Base-by-base conservation (phyloP, 2,797 vertebrate species). In the Thaleichthys pacificus region DNA sequence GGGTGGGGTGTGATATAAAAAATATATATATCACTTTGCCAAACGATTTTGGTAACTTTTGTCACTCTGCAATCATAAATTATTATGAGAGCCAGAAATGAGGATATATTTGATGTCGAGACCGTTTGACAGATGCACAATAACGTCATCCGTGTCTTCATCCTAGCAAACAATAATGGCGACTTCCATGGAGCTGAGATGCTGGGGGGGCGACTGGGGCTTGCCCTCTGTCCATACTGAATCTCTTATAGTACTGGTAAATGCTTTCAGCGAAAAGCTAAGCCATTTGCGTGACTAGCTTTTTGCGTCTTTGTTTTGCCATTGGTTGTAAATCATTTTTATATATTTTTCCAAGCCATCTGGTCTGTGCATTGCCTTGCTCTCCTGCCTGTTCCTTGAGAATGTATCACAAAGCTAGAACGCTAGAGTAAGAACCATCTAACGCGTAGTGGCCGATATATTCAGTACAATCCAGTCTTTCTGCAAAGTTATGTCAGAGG, bases 141-240 rank as follows among this genome's bases (percentile, higher is more conserved):
- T 91, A 86, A 90, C 90, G 89, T 89, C 87, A 83, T 7, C 32
- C 2, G 56, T 74, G 62, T 73, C 74, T 49, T 75, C 66, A 42
- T 38, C 75, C 71, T 58, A 61, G 64, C 68, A 71, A 69, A 78
- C 71, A 76, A 93, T 93, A 84, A 96, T 97, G 95, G 95, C 95
- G 89, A 91, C 94, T 79, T 89, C 95, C 92, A 95, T 98, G 93
- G 95, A 97, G 87, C 94, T 99, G 83, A 92, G 92, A 73, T 99
- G 96, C 87, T 99, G 96, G 97, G 96, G 95, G 75, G 95, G 93
- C 67, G 97, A 90, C 65, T 99, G 97, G 97, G 96, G 95, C 64
- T 88, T 99, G 73, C 97, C 96, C 1, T 98, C 97, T 8, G 91
- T 98, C 19, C 96, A 99, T 89, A 93, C 92, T 61, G 96, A 98